Evolutionary conservation across 2,888 invertebrate genomes (phyloP), one percentile per base, ranked within the genome.

Genomic region (Synergus laeviventris): DNA sequence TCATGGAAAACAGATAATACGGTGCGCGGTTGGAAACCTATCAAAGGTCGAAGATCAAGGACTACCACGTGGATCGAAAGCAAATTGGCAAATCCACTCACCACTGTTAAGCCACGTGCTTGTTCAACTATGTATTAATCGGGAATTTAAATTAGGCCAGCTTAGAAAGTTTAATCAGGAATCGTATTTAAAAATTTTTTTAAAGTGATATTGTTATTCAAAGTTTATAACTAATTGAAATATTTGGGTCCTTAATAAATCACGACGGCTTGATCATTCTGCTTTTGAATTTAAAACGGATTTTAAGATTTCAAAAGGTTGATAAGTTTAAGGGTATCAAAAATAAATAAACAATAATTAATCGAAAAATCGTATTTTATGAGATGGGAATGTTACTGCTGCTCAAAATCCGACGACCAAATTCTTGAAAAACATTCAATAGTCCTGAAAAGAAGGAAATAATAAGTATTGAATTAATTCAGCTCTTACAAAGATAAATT

Each of bases 361-460:
- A 16, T 7, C 1, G 12, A 12, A 70, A 70, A 70, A 54, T 45
- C 9, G 9, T 70, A n/a, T 45, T 66, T 70, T 70, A 70, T 70
- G 36, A 31, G 31, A 70, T 70, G n/a, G 45, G 16, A 45, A 66
- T 66, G 70, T n/a, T 12, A 16, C 7, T 49, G 49, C 9, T 14
- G 14, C 21, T 42, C 21, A 42, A 64, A 21, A 42, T 42, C 42
- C 39, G 18, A 21, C 36, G 70, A 70, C 49, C 36, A 70, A 54
- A 70, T 31, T 31, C 49, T 49, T 45, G 66, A 31, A 45, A 42
- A 39, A 49, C 24, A 45, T 18, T 70, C 31, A 70, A 49, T 31
- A 70, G 31, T n/a, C 49, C 70, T 49, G 70, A 70, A 70, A 70
- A 45, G 31, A 70, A 70, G 49, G n/a, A 18, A 38, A 62, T 16